Evolutionary conservation across 2,113 vertebrate genomes (phyloP).

Genomic region (Vulpes lagopus): DNA sequence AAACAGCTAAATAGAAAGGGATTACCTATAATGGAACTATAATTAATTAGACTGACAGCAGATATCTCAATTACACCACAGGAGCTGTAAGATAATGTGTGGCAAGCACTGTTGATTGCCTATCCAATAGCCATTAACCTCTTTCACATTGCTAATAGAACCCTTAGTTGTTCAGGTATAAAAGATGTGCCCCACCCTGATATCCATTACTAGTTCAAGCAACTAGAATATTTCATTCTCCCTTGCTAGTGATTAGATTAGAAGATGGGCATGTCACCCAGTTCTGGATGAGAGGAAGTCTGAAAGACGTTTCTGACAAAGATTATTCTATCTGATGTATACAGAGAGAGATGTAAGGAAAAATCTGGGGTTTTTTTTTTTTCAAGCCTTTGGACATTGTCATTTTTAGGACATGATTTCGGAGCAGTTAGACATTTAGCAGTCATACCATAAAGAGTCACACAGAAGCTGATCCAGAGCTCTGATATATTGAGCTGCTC

Average conservation of each 20-base stretch:
- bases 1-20: neutral
- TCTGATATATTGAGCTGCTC: neutral
- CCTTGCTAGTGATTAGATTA: neutral
- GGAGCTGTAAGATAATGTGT: neutral
- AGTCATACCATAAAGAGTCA: slow-evolving; percentile 20
- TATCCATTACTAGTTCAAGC: neutral
- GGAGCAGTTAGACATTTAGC: neutral
- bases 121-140: neutral
- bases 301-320: neutral
- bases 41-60: neutral
- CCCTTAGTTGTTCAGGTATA: neutral
- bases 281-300: neutral
- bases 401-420: neutral
- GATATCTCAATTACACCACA: neutral
- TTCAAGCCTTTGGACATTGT: neutral
- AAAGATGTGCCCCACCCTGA: neutral
- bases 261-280: neutral
- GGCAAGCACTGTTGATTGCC: neutral
- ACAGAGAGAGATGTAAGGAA: neutral
- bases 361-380: neutral
- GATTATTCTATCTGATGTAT: neutral
- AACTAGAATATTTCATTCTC: slow-evolving; percentile 6
- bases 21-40: slow-evolving; percentile 6
- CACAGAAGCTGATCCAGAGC: neutral
- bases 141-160: neutral